Evolutionary conservation across 2,888 invertebrate genomes (phyloP), one percentile per base, ranked within the genome.

Genomic region (Dexiosoma caninum): DNA sequence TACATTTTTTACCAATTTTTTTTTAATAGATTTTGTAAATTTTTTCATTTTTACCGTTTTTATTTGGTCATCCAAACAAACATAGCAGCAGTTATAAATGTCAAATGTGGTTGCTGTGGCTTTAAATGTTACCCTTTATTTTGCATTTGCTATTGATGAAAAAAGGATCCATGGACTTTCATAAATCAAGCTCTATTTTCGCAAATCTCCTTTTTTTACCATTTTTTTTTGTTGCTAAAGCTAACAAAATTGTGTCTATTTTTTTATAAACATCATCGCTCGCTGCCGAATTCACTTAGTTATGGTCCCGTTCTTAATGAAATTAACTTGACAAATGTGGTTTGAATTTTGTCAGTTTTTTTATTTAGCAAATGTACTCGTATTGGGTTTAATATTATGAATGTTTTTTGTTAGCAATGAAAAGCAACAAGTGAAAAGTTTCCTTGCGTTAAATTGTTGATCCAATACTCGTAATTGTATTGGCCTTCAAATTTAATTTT

Each of bases 61-160:
- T 7, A 21, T 57, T 49, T 46, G 32, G 60, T 30, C 32, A 37
- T 37, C 46, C 9, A 51, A 60, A 60, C 59, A 57, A 40, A 57
- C 21, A 75, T 40, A 67, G 75, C 67, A 75, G 60, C 67, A 75
- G 75, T 75, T 75, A 67, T 75, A 75, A 75, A 67, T 67, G 75
- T 75, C 75, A 67, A 67, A 75, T 67, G 75, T 51, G 75, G 75
- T 75, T 42, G 51, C 51, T 59, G 59, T 60, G 75, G 75, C 67
- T 67, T 51, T 3, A 42, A 59, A 40, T 75, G 49, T 67, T 74
- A 59, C 49, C 67, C 59, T 55, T 66, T 53, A 62, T 57, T 59
- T 30, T 32, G 67, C 23, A 2, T 19, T 46, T 40, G 66, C 37
- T 16, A 46, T 46, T 35, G 16, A 16, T 14, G 57, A 19, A 42